A percentile compares a stretch with the other conserved stretches of the same genome.
Conservation (phyloP, 2,797 vertebrate genomes). For the Hipposideros larvatus region DNA sequence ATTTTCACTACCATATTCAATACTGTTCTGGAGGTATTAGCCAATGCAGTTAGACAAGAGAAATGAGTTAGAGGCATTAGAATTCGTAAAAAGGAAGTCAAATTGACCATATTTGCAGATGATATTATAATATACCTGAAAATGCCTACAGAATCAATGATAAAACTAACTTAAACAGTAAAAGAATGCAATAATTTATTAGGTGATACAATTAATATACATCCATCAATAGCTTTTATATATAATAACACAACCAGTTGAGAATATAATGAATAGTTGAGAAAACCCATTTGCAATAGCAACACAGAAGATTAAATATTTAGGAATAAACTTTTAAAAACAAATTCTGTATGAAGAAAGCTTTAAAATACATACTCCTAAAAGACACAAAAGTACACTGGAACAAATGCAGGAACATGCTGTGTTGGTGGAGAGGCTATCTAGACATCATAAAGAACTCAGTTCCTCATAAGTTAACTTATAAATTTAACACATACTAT, state of each 20-base stretch:
- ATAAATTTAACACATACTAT: not conserved
- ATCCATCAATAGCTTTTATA: not conserved
- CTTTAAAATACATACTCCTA: not conserved
- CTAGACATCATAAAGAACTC: not conserved
- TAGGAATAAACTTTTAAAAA: not conserved
- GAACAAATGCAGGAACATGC: not conserved
- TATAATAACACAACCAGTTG: not conserved
- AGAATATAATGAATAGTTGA: not conserved
- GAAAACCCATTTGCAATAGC: not conserved
- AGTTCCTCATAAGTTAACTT: constrained; percentile 10
- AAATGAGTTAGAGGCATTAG: not conserved
- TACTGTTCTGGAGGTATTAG: not conserved
- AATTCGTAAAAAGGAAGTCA: not conserved
- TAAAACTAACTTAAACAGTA: not conserved
- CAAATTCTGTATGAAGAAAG: not conserved
- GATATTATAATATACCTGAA: not conserved
- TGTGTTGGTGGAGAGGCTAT: not conserved
- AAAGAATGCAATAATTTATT: not conserved
- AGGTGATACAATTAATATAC: not conserved
- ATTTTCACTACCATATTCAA: not conserved
- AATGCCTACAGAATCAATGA: not conserved
- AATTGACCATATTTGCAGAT: not conserved
- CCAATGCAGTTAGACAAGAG: not conserved
- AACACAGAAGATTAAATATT: not conserved
- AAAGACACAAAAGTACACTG: not conserved